Percentiles rank a stretch among this genome's conserved stretches.
These are phyloP conservation scores for Notoglanidium macrostoma DNA, from an alignment of 2,797 vertebrate species.

Conservation along the genomic window DNA sequence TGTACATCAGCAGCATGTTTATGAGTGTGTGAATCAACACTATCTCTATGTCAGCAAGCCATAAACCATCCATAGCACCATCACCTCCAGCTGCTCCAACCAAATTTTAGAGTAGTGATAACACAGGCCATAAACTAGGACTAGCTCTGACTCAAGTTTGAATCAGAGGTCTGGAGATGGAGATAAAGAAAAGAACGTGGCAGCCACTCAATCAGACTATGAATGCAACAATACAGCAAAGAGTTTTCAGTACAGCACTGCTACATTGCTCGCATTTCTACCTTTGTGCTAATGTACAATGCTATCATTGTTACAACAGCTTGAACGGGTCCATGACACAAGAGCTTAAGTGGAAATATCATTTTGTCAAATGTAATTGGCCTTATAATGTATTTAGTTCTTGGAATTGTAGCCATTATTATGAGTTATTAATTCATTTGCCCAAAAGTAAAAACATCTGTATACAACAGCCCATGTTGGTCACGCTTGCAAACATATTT, in stretches of 20 bases:
- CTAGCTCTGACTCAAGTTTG: conserved; percentile 36
- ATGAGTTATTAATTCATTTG: not conserved
- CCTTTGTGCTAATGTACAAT: conserved; percentile 22
- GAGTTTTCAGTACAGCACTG: not conserved
- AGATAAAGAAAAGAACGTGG: conserved; percentile 35
- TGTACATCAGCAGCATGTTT: conserved; percentile 48
- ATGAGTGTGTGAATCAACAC: conserved; percentile 50
- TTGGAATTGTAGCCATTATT: not conserved
- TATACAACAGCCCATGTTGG: not conserved
- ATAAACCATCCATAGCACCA: conserved; percentile 47
- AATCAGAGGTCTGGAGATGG: conserved; percentile 36
- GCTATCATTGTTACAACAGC: conserved; percentile 20
- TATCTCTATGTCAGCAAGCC: conserved; percentile 54
- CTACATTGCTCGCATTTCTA: conserved; percentile 4
- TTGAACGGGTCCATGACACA: not conserved
- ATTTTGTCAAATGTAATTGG: conserved; percentile 21
- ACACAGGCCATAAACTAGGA: conserved; percentile 40
- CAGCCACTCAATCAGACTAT: conserved; percentile 14
- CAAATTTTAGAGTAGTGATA: conserved; percentile 50
- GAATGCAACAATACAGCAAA: conserved; percentile 24
- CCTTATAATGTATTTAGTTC: not conserved
- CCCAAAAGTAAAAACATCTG: not conserved
- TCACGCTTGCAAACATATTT: not conserved
- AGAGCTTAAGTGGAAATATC: conserved; percentile 14
- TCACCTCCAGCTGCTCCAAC: conserved; percentile 45